Conservation (phyloP, 2,888 invertebrate genomes). For the Athalia rosae region DNA sequence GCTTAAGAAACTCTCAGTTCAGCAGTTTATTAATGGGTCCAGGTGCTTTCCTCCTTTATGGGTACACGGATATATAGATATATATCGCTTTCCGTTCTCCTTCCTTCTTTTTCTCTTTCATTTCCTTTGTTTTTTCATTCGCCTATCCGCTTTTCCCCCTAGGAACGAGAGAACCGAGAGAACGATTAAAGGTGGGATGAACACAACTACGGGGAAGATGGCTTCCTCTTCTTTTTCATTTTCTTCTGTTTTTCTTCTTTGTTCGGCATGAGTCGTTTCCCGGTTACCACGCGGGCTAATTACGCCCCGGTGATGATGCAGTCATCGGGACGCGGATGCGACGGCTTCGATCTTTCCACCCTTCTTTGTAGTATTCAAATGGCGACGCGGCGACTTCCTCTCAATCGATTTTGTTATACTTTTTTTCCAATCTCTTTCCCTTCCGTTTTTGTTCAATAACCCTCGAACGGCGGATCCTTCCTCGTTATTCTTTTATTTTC, state of each 20-base stretch:
- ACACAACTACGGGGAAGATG: slow-evolving; percentile 1
- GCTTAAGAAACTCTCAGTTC: slow-evolving; percentile 40
- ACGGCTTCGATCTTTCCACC: neutral
- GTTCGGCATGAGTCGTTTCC: slow-evolving; percentile 33
- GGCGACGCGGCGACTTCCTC: slow-evolving; percentile 34
- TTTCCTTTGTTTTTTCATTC: neutral
- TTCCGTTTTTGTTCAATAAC: neutral
- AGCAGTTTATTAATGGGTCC: slow-evolving; percentile 42
- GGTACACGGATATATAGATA: neutral
- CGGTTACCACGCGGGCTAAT: slow-evolving; percentile 38
- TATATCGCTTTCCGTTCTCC: slow-evolving; percentile 19
- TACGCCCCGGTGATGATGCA: slow-evolving; percentile 25
- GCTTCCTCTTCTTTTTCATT: neutral
- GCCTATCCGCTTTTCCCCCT: neutral
- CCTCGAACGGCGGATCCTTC: neutral
- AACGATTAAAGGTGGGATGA: slow-evolving; percentile 22
- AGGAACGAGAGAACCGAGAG: neutral
- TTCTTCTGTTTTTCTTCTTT: slow-evolving; percentile 3
- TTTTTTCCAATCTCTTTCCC: neutral
- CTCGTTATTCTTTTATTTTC: neutral
- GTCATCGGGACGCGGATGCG: slow-evolving; percentile 30
- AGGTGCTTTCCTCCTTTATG: slow-evolving; percentile 34
- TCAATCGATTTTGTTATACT: slow-evolving; percentile 25
- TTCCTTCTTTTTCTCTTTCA: slow-evolving; percentile 43
- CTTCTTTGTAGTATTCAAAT: neutral